A percentile compares a stretch with the other conserved stretches of the same genome.
Evolutionary conservation across 2,113 vertebrate genomes (phyloP).

Genomic region (Saguinus midas): DNA sequence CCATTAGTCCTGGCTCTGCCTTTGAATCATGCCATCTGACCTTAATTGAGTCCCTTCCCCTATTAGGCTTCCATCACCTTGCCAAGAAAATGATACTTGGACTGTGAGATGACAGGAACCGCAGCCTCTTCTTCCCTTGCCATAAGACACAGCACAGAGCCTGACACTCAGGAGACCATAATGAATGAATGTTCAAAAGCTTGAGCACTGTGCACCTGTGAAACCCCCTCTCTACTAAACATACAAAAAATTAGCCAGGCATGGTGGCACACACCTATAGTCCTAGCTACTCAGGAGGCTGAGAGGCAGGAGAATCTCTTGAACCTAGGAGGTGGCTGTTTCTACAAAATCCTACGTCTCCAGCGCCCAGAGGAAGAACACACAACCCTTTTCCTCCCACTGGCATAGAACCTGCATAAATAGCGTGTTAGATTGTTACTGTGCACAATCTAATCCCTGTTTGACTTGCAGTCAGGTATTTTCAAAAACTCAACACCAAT

Average conservation of each 20-base stretch:
- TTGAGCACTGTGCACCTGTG: background rate
- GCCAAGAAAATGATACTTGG: background rate
- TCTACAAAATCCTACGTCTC: background rate
- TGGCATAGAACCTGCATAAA: background rate
- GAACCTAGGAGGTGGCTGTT: too few relatives aligned
- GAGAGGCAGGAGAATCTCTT: too few relatives aligned
- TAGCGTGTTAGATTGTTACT: accelerated
- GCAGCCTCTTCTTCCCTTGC: background rate
- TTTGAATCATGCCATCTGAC: background rate
- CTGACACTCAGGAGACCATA: background rate
- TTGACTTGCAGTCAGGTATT: background rate
- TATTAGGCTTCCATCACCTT: background rate
- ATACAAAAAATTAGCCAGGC: too few relatives aligned
- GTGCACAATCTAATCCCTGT: background rate
- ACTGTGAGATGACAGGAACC: background rate
- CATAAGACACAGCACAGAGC: background rate
- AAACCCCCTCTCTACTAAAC: too few relatives aligned
- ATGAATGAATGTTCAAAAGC: accelerated
- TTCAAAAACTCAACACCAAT: background rate
- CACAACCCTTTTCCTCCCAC: background rate
- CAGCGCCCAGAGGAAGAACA: too few relatives aligned
- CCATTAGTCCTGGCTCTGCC: background rate
- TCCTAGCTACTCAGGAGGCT: too few relatives aligned
- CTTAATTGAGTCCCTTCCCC: background rate
- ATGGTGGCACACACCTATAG: too few relatives aligned